phyloP scores from a whole-genome alignment of 2,797 vertebrate species.

The Aulostomus chinensis region DNA sequence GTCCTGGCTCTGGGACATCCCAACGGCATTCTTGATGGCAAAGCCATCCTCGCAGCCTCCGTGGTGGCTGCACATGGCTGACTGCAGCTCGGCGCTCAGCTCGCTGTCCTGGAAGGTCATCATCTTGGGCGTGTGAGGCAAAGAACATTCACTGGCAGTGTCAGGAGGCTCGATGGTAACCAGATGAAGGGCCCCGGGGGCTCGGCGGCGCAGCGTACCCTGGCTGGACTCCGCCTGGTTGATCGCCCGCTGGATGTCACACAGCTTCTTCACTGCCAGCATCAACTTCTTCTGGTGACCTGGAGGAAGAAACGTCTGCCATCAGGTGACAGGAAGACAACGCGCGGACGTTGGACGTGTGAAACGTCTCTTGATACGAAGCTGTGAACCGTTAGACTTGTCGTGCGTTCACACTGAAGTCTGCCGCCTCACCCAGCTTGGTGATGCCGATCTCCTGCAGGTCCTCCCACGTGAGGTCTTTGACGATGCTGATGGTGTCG shows the following conservation, averaged over 20 bases:
- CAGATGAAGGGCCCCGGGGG: conserved; percentile 65
- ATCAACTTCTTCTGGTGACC: conserved; percentile 99
- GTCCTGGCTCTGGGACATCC: conserved; percentile 83
- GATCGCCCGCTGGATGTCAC: conserved; percentile 83
- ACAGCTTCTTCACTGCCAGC: conserved; percentile 92
- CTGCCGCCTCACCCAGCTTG: conserved; percentile 86
- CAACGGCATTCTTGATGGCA: conserved; percentile 67
- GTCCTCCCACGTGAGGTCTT: conserved; percentile 96
- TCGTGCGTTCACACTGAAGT: background rate
- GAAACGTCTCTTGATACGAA: too few relatives aligned
- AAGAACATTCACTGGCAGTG: conserved; percentile 44
- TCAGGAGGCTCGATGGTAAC: conserved; percentile 74
- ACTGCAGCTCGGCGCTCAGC: conserved; percentile 92
- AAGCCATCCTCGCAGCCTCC: conserved; percentile 81
- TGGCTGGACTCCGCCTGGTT: conserved; percentile 63
- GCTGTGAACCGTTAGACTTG: too few relatives aligned
- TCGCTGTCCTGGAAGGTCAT: conserved; percentile 90
- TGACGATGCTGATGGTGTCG: conserved; percentile 92
- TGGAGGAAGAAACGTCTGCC: conserved; percentile 46
- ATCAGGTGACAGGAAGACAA: background rate
- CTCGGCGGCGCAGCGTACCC: conserved; percentile 67
- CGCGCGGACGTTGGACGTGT: too few relatives aligned
- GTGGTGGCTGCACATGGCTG: conserved; percentile 83
- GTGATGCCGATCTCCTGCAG: conserved; percentile 97
- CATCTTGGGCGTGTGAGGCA: conserved; percentile 78